Evolutionary conservation across 2,888 invertebrate species (phyloP).

Genomic region (Napeogenes inachia): DNA sequence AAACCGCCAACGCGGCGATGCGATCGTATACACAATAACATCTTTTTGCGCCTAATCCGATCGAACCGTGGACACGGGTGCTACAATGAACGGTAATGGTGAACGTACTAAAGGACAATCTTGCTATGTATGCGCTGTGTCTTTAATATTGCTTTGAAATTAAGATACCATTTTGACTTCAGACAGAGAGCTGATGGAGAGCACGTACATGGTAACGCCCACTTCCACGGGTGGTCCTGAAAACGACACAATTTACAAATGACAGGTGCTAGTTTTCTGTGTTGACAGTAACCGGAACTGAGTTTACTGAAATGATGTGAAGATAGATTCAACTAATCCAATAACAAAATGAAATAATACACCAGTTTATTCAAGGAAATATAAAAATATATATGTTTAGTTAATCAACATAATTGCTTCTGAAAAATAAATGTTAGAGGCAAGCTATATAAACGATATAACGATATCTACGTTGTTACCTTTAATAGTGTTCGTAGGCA

Average conservation of each 20-base stretch:
- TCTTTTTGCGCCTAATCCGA: conserved; percentile 52
- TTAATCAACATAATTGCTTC: no score
- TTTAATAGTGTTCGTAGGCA: no score
- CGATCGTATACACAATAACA: conserved; percentile 30
- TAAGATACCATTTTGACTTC: conserved; percentile 86
- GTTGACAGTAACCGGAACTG: conserved; percentile 5
- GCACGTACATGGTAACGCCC: conserved; percentile 91
- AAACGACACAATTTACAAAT: conserved; percentile 69
- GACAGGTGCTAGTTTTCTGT: conserved; percentile 26
- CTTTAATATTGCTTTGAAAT: conserved; percentile 64
- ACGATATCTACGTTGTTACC: no score
- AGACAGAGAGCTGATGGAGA: conserved; percentile 90
- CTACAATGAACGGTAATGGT: conserved; percentile 76
- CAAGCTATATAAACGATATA: no score
- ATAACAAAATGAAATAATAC: conserved; percentile 1
- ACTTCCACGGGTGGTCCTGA: conserved; percentile 89
- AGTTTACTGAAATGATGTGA: conserved; percentile 4
- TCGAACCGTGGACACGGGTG: conserved; percentile 75
- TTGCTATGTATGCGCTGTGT: conserved; percentile 73
- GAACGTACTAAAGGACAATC: conserved; percentile 67
- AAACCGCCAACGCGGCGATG: conserved; percentile 30
- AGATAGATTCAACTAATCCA: conserved; percentile 5
- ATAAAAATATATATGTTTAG: no score
- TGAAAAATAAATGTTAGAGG: no score
- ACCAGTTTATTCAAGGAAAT: background rate